Base-by-base conservation (phyloP, 2,113 vertebrate species). In the Notothenia rossii region DNA sequence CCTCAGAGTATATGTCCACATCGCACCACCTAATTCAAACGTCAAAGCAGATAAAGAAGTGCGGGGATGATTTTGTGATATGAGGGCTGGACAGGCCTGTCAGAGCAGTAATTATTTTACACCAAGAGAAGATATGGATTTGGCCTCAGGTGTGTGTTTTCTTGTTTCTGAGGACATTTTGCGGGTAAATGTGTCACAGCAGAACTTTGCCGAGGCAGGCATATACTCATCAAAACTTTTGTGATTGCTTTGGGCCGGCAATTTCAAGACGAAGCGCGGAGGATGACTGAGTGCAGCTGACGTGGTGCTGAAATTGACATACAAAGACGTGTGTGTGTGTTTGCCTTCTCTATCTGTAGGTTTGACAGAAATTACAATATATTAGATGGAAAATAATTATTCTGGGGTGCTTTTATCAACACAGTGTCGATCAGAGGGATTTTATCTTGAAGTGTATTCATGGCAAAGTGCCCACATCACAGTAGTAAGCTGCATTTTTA, bases 61-160 rank as follows among this genome's bases (percentile, higher is more conserved):
- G 79, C 36, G 15, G 65, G 78, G 75, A 82, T 72, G 81, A 86
- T 17, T 20, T 81, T 61, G 60, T 69, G 83, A 83, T 82, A 76
- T n/a, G 80, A 81, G 68, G 55, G 43, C 48, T 9, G 66, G 78
- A 77, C 65, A 62, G 72, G 64, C 20, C 77, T 91, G 86, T 89
- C 86, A 79, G 77, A 77, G 81, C 25, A 1, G 81, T 89, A 81
- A 92, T 93, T 85, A 93, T 92, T 90, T 89, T 69, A 69, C 75
- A 64, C 66, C 74, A 62, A 84, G 80, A 83, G 78, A 80, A 86
- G 88, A 91, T 81, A 82, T 76, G 76, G 84, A 86, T 82, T 83
- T 73, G 63, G 84, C 79, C 81, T 82, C 87, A 84, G 91, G 89
- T 89, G 90, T 89, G 67, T 69, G 71, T 55, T 71, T 75, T 77